Base-by-base conservation (phyloP, 2,888 invertebrate genomes). In the Rhodophaea formosa region DNA sequence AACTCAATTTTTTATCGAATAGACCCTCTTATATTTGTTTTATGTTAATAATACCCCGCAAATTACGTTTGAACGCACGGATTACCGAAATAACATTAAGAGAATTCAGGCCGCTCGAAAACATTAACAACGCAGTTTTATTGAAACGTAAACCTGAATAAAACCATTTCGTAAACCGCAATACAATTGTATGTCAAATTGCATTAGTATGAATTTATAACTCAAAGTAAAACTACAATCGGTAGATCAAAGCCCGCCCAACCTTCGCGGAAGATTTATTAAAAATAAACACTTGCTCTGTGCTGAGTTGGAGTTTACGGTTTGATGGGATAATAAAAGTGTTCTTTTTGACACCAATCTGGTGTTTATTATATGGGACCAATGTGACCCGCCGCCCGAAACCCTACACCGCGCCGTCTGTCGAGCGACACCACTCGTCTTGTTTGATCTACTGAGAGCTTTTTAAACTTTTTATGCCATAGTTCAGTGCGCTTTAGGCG, bases 371-470 rank as follows among this genome's bases (percentile, higher is more conserved):
- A 87, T 88, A 84, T 82, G 76, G 82, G 82, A 84, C 88, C 85
- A 91, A 86, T 88, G 90, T 83, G 90, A 88, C 86, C 87, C 84
- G 81, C 68, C 79, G 80, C 64, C 64, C 63, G 91, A 80, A 86
- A 91, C 80, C 78, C 66, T 71, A 91, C 74, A 88, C 87, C 84
- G 70, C 66, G 74, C 85, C 88, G 88, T 77, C 84, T 86, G 88
- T 75, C 83, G 76, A 78, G 81, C 80, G 81, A 84, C 84, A 83
- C 83, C 79, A 80, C 86, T 84, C 82, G 68, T 80, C 77, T 84
- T 91, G 91, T 91, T 91, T 91, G 91, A 91, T 91, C 91, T 91
- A 90, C 89, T 84, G 86, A 87, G 89, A 88, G 91, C 88, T 89
- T 91, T 91, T 91, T 90, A 88, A 88, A 86, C 82, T 88, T 90